Base-by-base conservation (phyloP, 2,113 vertebrate genomes). In the Seriola quinqueradiata region DNA sequence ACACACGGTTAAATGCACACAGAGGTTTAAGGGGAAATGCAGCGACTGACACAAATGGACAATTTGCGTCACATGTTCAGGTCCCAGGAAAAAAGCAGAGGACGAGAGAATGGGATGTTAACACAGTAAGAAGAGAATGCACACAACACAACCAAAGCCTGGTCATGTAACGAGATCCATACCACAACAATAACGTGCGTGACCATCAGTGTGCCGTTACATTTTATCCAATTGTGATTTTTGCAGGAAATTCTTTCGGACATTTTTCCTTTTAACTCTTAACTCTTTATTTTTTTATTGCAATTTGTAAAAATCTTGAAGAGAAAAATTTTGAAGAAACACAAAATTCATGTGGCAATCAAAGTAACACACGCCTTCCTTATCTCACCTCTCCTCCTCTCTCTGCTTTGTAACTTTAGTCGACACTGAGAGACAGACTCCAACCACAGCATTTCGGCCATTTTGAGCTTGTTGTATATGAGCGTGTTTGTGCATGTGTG, bases 401-500 rank as follows among this genome's bases (percentile, higher is more conserved):
- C 65, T 32, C 80, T 13, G 79, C 86, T 75, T 68, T 60, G 79
- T 72, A 90, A 85, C 83, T 89, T 89, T 78, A 68, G 88, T 79
- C 70, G 40, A 76, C 74, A 1, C 79, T 5, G 80, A 83, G 65
- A 85, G 71, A 17, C 81, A 14, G 78, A 75, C 69, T 67, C 74
- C 44, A 70, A 79, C 72, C 36, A 42, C 85, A 44, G 82, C 87
- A 54, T 89, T 83, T 93, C 90, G 21, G 92, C 92, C 93, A 93
- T 94, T 94, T 94, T 93, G 87, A 91, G 89, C 65, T 71, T 38
- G 77, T 87, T 87, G 84, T 87, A 76, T 73, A 11, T 10, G 57
- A 52, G 57, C 55, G 16, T 50, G 65, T 74, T 60, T 82, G 61
- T 61, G 34, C 17, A 32, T 63, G 73, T 46, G 59, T 14, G 63